A percentile compares a stretch with the other conserved stretches of the same genome.
Conservation (phyloP, 2,797 vertebrate genomes). For the Sebastes matsubarae region DNA sequence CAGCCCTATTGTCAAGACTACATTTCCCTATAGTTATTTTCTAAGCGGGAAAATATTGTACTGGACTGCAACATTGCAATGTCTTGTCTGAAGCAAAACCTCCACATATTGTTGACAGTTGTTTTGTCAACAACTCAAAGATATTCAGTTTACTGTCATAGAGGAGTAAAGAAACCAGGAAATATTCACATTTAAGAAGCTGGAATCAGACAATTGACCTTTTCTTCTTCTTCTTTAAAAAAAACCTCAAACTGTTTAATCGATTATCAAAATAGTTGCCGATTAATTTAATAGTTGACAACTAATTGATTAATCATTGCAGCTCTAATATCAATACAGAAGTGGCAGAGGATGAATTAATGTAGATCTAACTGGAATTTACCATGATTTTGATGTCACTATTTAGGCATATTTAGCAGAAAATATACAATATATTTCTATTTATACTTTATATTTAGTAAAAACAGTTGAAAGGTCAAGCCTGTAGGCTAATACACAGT, state of each 20-base stretch:
- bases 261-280: too few species aligned
- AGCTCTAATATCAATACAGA: not conserved
- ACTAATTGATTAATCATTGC: too few species aligned
- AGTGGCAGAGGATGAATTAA: not conserved
- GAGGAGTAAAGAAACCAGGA: rapidly evolving
- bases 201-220: rapidly evolving
- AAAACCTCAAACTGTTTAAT: rapidly evolving
- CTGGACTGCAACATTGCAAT: not conserved
- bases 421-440: not conserved
- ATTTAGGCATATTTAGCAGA: not conserved
- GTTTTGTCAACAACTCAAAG: too few species aligned
- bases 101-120: not conserved
- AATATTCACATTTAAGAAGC: too few species aligned
- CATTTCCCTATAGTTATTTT: not conserved
- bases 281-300: too few species aligned
- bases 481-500: not conserved
- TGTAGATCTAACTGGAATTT: not conserved
- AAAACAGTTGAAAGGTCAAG: not conserved
- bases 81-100: not conserved
- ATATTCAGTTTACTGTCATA: too few species aligned
- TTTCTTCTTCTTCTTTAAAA: too few species aligned
- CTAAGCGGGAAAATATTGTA: not conserved
- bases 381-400: not conserved
- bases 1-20: rapidly evolving
- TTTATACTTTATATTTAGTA: not conserved